Evolutionary conservation across 2,113 vertebrate genomes (phyloP).

Genomic region (Phalacrocorax aristotelis): DNA sequence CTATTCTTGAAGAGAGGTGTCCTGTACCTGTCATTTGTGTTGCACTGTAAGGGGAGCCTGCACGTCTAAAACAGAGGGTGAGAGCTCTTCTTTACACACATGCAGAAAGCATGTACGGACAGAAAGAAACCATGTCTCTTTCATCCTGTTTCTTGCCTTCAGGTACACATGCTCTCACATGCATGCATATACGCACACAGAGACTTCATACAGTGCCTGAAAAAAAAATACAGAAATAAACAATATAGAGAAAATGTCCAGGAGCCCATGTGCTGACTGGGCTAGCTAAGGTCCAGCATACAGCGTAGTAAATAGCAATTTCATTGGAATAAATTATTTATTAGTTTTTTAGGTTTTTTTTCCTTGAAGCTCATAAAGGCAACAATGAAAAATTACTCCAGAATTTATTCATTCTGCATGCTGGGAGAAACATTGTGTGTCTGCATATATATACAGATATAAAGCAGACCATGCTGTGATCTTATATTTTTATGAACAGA

Average conservation of each 20-base stretch:
- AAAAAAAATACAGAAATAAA: neutral
- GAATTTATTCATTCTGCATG: neutral
- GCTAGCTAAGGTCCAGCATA: neutral
- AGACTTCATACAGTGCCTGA: neutral
- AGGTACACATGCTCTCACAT: neutral
- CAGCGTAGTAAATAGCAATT: neutral
- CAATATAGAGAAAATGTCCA: neutral
- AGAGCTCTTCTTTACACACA: neutral
- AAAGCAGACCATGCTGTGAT: slow-evolving; percentile 23
- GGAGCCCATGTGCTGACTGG: neutral
- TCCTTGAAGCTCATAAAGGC: neutral
- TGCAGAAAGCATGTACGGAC: neutral
- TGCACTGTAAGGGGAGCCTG: neutral
- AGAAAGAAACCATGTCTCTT: fast-evolving
- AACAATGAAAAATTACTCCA: slow-evolving; percentile 25
- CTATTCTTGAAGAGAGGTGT: neutral
- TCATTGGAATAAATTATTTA: slow-evolving; percentile 26
- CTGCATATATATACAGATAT: neutral
- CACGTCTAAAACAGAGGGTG: neutral
- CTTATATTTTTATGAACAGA: neutral
- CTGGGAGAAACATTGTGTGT: neutral
- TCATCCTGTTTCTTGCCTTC: neutral
- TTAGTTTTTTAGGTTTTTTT: neutral
- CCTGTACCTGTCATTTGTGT: neutral
- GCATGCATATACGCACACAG: neutral